Base-by-base conservation (phyloP, 2,797 vertebrate genomes). In the Arctocebus calabarensis region DNA sequence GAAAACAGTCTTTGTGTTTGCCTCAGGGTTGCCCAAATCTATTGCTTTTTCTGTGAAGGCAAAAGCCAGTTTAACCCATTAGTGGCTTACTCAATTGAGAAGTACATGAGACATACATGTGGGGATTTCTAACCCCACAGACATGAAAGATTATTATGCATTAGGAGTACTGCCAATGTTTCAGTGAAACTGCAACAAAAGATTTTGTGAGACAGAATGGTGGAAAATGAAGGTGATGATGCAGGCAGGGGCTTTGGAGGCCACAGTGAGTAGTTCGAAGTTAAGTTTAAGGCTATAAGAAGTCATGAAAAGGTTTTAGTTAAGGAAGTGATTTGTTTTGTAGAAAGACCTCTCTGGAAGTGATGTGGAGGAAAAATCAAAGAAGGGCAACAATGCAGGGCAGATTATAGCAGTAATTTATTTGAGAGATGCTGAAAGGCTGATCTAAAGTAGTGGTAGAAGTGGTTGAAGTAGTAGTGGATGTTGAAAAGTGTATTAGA, bases 251-350 rank as follows among this genome's bases (percentile, higher is more conserved):
- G 27, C 62, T 5, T 93, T 64, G 11, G 73, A 96, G 70, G n/a
- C 29, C 45, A 85, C 19, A 57, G 3, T 77, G 66, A 84, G n/a
- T 75, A 68, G 5, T 94, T 92, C 48, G 20, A 23, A 66, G 12
- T 81, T 88, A 84, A 75, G 14, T n/a, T 79, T 64, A 94, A 87
- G 66, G 57, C 34, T 78, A 43, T 23, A 81, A 75, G 37, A 94
- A 90, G 59, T 43, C 81, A 81, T 81, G 29, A 84, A 55, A 79
- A 83, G 48, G 20, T 14, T 92, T 88, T 90, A 78, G 77, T 78
- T 85, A 85, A 40, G 62, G 27, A 73, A 91, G 37, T 34, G 1
- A 83, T 89, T 89, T 71, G 61, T 93, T 29, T 81, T 96, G 61
- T 93, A 70, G 74, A 85, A 91, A 64, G 55, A 64, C 71, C 48